Conservation (phyloP, 2,888 invertebrate genomes). For the Nysson spinosus region DNA sequence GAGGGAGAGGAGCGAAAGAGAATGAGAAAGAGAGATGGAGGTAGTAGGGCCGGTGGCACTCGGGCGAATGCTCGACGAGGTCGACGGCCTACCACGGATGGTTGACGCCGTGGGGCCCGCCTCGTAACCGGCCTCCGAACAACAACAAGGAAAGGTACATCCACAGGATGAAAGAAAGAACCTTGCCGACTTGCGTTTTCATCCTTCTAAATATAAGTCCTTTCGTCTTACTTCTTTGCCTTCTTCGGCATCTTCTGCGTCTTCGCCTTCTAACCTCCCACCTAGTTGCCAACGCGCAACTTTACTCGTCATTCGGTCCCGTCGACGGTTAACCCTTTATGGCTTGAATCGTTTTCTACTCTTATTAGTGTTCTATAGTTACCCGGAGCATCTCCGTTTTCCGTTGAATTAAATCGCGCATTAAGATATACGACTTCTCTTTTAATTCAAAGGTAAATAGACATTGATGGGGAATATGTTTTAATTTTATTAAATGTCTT, state of each 20-base stretch:
- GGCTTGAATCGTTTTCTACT: no score
- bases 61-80: conserved; percentile 69
- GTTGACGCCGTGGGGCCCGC: conserved; percentile 72
- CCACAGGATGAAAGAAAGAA: conserved; percentile 54
- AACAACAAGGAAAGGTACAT: conserved; percentile 51
- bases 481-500: no score
- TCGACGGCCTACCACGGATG: conserved; percentile 76
- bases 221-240: conserved; percentile 1
- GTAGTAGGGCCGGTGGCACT: conserved; percentile 55
- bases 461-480: no score
- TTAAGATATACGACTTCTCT: no score
- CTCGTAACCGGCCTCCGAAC: conserved; percentile 59
- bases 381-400: no score
- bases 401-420: no score
- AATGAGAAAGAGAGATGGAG: conserved; percentile 9
- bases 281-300: neutral
- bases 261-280: conserved; percentile 7
- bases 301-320: neutral
- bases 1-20: neutral
- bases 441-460: no score
- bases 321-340: no score
- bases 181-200: conserved; percentile 55
- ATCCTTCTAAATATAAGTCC: conserved; percentile 47
- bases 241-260: neutral
- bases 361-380: no score